phyloP scores from a whole-genome alignment of 2,113 vertebrate species.

The Leucoraja erinaceus region DNA sequence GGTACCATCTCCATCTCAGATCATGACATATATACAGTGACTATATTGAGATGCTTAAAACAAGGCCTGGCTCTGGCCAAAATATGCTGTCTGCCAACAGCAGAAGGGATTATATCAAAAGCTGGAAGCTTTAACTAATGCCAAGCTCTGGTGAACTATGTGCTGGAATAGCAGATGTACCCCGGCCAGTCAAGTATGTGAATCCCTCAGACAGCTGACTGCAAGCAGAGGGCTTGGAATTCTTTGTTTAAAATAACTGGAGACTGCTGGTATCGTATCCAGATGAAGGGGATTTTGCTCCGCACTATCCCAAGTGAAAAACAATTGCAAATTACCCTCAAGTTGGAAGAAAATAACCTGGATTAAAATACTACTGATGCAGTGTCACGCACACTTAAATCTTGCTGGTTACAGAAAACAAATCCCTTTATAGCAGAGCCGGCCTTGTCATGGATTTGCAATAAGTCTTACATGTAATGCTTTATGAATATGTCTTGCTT shows the following conservation, averaged over 20 bases:
- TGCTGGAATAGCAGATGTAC: conserved; percentile 29
- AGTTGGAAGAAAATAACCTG: neutral
- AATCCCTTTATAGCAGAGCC: neutral
- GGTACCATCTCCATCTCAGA: neutral
- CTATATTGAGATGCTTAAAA: conserved; percentile 3
- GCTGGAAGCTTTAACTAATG: conserved; percentile 31
- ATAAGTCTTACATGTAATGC: neutral
- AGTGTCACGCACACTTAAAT: neutral
- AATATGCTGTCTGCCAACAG: conserved; percentile 7
- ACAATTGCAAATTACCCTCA: neutral
- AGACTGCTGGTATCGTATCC: neutral
- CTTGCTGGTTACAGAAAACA: neutral
- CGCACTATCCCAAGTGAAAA: neutral
- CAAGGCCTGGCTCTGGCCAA: neutral
- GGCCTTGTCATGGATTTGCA: neutral
- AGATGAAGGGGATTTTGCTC: conserved; percentile 19
- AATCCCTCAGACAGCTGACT: conserved; percentile 10
- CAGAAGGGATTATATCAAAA: conserved; percentile 27
- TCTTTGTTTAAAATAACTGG: conserved; percentile 34
- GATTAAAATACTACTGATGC: neutral
- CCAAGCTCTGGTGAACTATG: conserved; percentile 28
- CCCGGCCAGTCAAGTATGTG: conserved; percentile 25
- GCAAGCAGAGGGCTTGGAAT: neutral
- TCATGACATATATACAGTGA: neutral
- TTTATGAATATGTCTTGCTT: neutral